Evolutionary conservation across 2,113 vertebrate genomes (phyloP).

Genomic region (Dipodomys merriami): DNA sequence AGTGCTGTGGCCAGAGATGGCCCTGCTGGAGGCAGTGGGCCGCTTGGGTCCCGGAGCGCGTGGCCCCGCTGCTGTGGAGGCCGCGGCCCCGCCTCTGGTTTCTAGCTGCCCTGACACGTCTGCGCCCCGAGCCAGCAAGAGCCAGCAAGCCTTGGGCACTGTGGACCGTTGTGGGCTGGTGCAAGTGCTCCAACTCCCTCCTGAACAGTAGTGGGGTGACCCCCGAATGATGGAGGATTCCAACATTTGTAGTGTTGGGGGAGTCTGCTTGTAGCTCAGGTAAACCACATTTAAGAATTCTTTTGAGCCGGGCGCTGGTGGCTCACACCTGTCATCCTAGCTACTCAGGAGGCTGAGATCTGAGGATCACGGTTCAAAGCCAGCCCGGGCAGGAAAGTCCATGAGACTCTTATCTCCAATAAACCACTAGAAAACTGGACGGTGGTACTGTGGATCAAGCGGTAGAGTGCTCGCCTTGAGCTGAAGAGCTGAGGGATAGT

Average conservation of each 20-base stretch:
- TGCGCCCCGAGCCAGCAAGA: fast-evolving
- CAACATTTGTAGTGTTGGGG: fast-evolving
- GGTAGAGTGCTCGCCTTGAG: too few species aligned
- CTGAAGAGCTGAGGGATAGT: too few species aligned
- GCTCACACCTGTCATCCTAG: too few species aligned
- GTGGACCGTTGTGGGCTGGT: fast-evolving
- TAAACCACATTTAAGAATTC: too few species aligned
- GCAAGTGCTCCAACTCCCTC: not conserved
- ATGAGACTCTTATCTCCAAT: too few species aligned
- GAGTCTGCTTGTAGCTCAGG: not conserved
- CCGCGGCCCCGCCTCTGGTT: fast-evolving
- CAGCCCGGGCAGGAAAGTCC: too few species aligned
- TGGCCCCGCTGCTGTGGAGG: fast-evolving
- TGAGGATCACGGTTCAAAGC: too few species aligned
- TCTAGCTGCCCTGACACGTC: fast-evolving
- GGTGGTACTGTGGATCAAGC: too few species aligned
- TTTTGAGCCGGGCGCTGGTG: too few species aligned
- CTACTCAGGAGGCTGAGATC: too few species aligned
- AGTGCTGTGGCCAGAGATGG: fast-evolving
- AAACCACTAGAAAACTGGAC: too few species aligned
- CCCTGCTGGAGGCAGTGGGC: not conserved
- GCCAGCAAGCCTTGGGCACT: fast-evolving
- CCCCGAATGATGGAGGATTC: fast-evolving
- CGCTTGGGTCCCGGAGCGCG: fast-evolving
- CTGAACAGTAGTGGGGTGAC: not conserved